These are phyloP conservation scores for Uromys caudimaculatus DNA, from an alignment of 2,797 vertebrate species.

Conservation along the genomic window DNA sequence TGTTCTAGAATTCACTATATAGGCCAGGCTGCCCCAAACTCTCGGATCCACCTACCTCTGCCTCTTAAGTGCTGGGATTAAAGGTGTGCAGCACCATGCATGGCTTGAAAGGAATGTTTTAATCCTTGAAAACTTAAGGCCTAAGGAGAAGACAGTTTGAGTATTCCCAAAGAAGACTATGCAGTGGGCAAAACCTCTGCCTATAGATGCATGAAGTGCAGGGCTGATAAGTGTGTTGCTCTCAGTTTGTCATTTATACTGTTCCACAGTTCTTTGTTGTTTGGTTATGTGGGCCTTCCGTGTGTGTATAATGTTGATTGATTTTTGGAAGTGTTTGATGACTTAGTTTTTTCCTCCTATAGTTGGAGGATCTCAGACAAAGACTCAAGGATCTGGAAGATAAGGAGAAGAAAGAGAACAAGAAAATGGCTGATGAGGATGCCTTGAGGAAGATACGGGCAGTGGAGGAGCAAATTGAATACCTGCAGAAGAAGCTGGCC, in stretches of 20 bases:
- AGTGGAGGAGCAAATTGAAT: slow-evolving; percentile 97
- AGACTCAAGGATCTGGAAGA: slow-evolving; percentile 96
- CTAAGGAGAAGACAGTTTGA: not conserved
- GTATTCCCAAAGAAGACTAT: not conserved
- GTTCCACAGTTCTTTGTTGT: not conserved
- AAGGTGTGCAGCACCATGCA: not conserved
- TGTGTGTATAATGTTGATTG: not conserved
- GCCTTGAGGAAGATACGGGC: slow-evolving; percentile 96
- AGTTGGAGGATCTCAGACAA: slow-evolving; percentile 97
- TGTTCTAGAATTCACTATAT: not conserved
- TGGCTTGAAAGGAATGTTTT: not conserved
- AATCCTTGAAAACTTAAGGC: not conserved
- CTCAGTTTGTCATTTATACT: not conserved
- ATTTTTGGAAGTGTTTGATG: not conserved
- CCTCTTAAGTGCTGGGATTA: not conserved
- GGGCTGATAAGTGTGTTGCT: not conserved
- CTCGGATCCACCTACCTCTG: not conserved
- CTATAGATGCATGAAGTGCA: not conserved
- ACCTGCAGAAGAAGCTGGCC: slow-evolving; percentile 97
- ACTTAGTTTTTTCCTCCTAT: slow-evolving; percentile 45
- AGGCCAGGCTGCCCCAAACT: not conserved
- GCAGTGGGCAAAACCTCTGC: not conserved
- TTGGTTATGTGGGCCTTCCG: not conserved
- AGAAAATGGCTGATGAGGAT: slow-evolving; percentile 98
- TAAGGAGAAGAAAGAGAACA: slow-evolving; percentile 96